Conservation (phyloP, 2,888 invertebrate genomes). For the Hirtodrosophila histrioides region DNA sequence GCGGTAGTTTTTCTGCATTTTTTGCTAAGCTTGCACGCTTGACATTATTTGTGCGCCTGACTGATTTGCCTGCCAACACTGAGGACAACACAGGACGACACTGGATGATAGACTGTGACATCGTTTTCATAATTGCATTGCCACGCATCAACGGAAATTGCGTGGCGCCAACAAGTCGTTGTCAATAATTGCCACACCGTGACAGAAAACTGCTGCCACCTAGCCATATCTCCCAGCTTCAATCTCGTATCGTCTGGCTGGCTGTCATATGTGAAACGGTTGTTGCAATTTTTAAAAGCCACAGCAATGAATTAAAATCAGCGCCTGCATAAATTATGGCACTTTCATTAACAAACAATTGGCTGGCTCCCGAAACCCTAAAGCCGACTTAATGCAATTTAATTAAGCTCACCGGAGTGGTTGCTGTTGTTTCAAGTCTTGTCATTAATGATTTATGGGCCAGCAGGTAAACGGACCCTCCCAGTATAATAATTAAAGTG, state of each 20-base stretch:
- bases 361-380: conserved; percentile 20
- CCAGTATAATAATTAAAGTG: conserved; percentile 36
- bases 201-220: conserved; percentile 6
- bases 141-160: conserved; percentile 67
- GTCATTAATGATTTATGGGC: conserved; percentile 59
- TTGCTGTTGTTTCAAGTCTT: conserved; percentile 33
- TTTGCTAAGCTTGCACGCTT: conserved; percentile 31
- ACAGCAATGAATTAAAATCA: conserved; percentile 60
- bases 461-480: conserved; percentile 37
- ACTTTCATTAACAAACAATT: conserved; percentile 64
- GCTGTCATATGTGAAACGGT: conserved; percentile 33
- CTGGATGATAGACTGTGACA: conserved; percentile 26
- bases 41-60: conserved; percentile 58
- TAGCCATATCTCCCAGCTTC: neutral
- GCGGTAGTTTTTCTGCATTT: conserved; percentile 2
- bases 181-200: conserved; percentile 60
- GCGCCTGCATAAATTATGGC: conserved; percentile 59
- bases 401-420: conserved; percentile 54
- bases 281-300: conserved; percentile 52
- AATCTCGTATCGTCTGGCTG: conserved; percentile 2
- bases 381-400: conserved; percentile 52
- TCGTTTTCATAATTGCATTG: conserved; percentile 72
- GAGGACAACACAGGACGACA: neutral
- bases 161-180: conserved; percentile 69
- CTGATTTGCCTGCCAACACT: conserved; percentile 43